Percentiles rank a stretch among this genome's conserved stretches.
Evolutionary conservation across 2,797 vertebrate genomes (phyloP).

Genomic region (Monodelphis domestica): DNA sequence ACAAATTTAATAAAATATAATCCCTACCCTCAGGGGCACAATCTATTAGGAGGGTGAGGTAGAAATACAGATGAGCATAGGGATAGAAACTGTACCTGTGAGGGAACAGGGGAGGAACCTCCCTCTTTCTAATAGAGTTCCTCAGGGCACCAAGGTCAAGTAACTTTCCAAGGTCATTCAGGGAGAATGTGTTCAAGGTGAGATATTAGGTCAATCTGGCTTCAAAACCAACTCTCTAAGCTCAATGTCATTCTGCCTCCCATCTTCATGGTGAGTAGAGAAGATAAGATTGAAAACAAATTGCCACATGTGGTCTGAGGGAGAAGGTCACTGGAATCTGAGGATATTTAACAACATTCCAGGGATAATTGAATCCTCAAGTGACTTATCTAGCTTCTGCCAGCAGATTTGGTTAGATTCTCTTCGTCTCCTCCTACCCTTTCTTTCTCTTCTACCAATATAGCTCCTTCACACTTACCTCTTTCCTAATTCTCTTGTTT

Average conservation of each 20-base stretch:
- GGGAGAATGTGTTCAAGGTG: neutral
- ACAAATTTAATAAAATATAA: neutral
- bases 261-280: neutral
- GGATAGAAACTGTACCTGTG: neutral
- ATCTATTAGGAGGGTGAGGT: neutral
- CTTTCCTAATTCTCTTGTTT: neutral
- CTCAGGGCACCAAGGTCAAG: neutral
- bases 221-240: neutral
- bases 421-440: neutral
- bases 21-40: neutral
- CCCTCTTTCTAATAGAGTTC: neutral
- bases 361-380: neutral
- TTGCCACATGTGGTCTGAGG: neutral
- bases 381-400: neutral
- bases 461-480: neutral
- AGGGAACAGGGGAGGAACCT: neutral
- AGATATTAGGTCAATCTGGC: neutral
- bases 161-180: neutral
- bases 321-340: neutral
- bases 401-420: neutral
- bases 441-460: neutral
- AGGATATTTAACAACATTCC: neutral
- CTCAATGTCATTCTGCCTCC: neutral
- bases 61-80: neutral
- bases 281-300: neutral